Base-by-base conservation (phyloP, 1,140 invertebrate genomes). In the Parasteatoda tepidariorum region DNA sequence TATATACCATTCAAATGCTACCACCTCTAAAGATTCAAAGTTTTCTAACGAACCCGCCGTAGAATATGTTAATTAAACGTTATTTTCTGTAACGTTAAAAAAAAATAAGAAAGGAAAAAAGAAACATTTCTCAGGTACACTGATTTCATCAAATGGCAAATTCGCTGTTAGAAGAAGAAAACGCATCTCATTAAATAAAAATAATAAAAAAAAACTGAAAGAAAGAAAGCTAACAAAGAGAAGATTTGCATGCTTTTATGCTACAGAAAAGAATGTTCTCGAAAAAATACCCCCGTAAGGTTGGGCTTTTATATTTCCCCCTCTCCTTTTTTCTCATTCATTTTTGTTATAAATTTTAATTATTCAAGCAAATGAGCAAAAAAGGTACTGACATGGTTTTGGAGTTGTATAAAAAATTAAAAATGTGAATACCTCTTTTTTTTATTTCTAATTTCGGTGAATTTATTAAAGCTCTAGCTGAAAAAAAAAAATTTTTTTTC, bases 271-370 rank as follows among this genome's bases (percentile, higher is more conserved):
- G 38, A 68, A 68, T 68, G 66, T 41, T 33, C 66, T 68, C 41
- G 41, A 38, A 38, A 57, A 57, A 71, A 55, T 30, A 59, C 22
- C 28, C 30, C n/a, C 28, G 68, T 26, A 28, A 15, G 54, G 68
- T 33, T 55, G 68, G 41, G 68, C 38, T 68, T 68, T 28, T 41
- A 28, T 68, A 41, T 67, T 71, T 71, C 68, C 28, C 28, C 41
- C 38, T 48, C 18, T 48, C 13, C 18, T 48, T 48, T 48, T 48
- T 48, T 48, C 4, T 15, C 48, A 57, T 71, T 71, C 28, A 55
- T 71, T 55, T 71, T 71, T 71, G 41, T 31, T 71, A 71, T 55
- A 41, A 71, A 57, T 71, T 71, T 71, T 71, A 71, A 71, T 71
- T 71, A 71, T 71, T 57, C 68, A 57, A 18, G 54, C 54, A 71